Evolutionary conservation across 2,113 vertebrate genomes (phyloP), one percentile per base, ranked within the genome.

Genomic region (Trochalopteron elliotii): DNA sequence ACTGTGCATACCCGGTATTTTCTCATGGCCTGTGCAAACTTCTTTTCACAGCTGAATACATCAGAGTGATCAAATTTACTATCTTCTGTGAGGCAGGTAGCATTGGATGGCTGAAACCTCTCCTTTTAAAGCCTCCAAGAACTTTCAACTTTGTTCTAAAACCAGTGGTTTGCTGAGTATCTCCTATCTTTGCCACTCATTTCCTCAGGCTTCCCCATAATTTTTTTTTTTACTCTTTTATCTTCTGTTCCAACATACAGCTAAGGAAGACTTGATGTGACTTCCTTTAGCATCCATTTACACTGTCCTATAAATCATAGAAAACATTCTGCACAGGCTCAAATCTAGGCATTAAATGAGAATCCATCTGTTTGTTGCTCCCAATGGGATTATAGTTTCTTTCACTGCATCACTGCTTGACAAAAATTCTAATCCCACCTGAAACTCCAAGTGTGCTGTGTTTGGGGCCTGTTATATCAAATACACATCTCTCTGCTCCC

Each of bases 231-330:
- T 74, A 55, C 35, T 67, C 40, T 59, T 92, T 86, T 90, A 77
- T 93, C 47, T 56, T 57, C 50, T 49, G 24, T 68, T 80, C 35
- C 18, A 85, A 59, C 40, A 53, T 42, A 57, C 53, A 69, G 67
- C 53, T 94, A 77, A 90, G 79, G 59, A 93, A 90, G 59, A 60
- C 72, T 90, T 72, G 72, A 88, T 94, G 35, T 89, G 92, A 90
- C 86, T 96, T 94, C 65, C 86, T 94, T 94, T 85, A 90, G 59
- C 93, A 81, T 92, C 87, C 83, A 52, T 91, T 95, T 95, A 64
- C 83, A 30, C 87, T 92, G 81, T 47, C 76, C 82, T 90, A 85
- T 91, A 95, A 92, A 97, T 92, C 89, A 87, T 83, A 91, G 56
- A 83, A 69, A 93, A 90, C 14, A 4, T 91, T 94, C 95, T 89